Base-by-base conservation (phyloP, 2,888 invertebrate genomes). In the Leptopilina syphax region DNA sequence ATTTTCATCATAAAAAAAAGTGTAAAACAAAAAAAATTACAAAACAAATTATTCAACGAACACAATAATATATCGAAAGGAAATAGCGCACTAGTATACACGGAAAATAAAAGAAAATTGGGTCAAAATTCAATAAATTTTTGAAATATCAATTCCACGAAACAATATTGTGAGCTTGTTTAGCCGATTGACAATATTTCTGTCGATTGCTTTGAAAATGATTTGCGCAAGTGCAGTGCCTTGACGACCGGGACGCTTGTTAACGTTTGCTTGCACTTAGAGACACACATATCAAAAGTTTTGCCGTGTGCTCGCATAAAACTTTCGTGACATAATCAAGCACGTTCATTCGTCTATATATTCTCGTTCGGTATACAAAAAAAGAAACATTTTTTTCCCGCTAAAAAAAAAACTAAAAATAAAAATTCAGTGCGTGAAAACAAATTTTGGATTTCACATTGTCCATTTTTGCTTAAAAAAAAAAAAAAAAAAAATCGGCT, bases 151-250 rank as follows among this genome's bases (percentile, higher is more conserved):
- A 63, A 63, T 18, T 63, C 18, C 60, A 60, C 18, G 60, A 60
- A 60, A 60, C 60, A 60, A 50, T 34, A 34, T 18, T 34, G 34
- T 50, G 50, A 63, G 63, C 63, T 63, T 63, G 24, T 24, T 60
- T n/a, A n/a, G 9, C 57, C 57, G 57, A 73, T 73, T 60, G 73
- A 73, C 57, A 57, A 60, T 50, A 50, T 41, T 73, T n/a, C 57
- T 73, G n/a, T n/a, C 27, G 6, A 41, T 44, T 12, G 57, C 7
- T 54, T 67, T 50, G 50, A 41, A 79, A 78, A n/a, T 63, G 60
- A 27, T 78, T 76, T 66, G 78, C 90, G 90, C 90, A 89, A 88
- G 89, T 87, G 84, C 88, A 87, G 88, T 89, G 86, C 89, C 90
- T 90, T 90, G 89, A 84, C 89, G 87, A 90, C 89, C 87, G 85